Evolutionary conservation across 2,113 vertebrate genomes (phyloP).

Genomic region (Myiopsitta monachus): DNA sequence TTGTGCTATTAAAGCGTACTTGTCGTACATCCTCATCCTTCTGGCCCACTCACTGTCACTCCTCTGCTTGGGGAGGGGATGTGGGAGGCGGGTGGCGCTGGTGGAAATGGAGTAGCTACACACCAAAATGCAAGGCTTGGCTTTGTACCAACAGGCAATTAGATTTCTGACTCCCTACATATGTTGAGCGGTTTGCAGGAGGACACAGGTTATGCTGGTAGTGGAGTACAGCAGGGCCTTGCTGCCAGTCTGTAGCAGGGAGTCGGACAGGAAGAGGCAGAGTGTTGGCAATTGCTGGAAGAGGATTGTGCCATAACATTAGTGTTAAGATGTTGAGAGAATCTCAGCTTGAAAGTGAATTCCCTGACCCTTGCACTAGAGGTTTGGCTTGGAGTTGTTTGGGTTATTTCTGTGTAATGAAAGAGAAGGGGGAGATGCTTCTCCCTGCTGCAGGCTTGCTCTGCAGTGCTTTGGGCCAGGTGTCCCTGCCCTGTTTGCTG

Average conservation of each 20-base stretch:
- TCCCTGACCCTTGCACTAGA: not conserved
- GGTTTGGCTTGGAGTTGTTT: not conserved
- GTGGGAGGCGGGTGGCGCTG: not conserved
- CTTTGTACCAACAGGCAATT: not conserved
- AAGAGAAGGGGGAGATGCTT: not conserved
- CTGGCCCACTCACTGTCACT: rapidly evolving
- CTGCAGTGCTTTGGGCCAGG: not conserved
- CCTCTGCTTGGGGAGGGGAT: not conserved
- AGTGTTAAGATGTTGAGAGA: not conserved
- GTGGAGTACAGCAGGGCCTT: not conserved
- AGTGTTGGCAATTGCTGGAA: not conserved
- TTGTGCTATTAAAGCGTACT: not conserved
- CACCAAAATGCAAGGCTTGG: not conserved
- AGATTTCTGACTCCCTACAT: not conserved
- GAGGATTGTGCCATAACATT: not conserved
- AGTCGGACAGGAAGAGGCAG: not conserved
- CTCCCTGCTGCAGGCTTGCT: too few relatives aligned
- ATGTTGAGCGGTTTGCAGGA: not conserved
- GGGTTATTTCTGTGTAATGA: not conserved
- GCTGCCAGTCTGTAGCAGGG: not conserved
- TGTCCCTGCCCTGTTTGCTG: not conserved
- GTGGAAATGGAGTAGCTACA: not conserved
- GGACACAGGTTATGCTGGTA: rapidly evolving
- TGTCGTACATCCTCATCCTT: not conserved
- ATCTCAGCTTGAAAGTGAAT: not conserved